Evolutionary conservation across 2,888 invertebrate species (phyloP), one percentile per base, ranked within the genome.

Genomic region (Mystacides longicornis): DNA sequence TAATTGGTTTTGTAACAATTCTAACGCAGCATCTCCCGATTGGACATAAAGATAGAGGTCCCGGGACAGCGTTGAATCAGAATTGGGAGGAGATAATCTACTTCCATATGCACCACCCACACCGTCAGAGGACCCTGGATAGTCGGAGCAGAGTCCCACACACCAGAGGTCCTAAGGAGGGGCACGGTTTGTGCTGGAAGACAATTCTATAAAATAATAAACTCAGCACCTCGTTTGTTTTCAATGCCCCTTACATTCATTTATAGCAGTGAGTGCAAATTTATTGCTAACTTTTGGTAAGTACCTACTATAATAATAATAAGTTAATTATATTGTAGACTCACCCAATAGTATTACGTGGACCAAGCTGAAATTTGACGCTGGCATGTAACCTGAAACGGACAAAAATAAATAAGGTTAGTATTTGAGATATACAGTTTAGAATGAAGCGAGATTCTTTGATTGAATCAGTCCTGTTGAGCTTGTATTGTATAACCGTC

Each of bases 31-130:
- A 63, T 83, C 69, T 78, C 77, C 76, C 80, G 79, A 79, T 63
- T 55, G 78, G 80, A 86, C 87, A 88, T 88, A 86, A 81, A 74
- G 84, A 88, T 86, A 88, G 87, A 77, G 88, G 87, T 83, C 81
- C 82, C 82, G 69, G 75, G 72, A 78, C 78, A 87, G 85, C 85
- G 83, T 83, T 83, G 78, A 72, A 76, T 74, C 72, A 72, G 66
- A 68, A 69, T 68, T 68, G 64, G 52, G 43, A 54, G 48, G 57
- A 60, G 58, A 74, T 74, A 45, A 56, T 86, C 74, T 86, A 65
- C 86, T 82, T 86, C 84, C 81, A 81, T 81, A 11, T 67, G 78
- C 80, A 79, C 77, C 71, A 78, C 80, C 81, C 76, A 74, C 79
- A 79, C 75, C 74, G 72, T 76, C 77, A 64, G 61, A 16, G 69